Percentiles rank a stretch among this genome's conserved stretches.
These are phyloP conservation scores for Rhynchonema sp. DNA, from an alignment of 2,888 invertebrate species.

Conservation along the genomic window DNA sequence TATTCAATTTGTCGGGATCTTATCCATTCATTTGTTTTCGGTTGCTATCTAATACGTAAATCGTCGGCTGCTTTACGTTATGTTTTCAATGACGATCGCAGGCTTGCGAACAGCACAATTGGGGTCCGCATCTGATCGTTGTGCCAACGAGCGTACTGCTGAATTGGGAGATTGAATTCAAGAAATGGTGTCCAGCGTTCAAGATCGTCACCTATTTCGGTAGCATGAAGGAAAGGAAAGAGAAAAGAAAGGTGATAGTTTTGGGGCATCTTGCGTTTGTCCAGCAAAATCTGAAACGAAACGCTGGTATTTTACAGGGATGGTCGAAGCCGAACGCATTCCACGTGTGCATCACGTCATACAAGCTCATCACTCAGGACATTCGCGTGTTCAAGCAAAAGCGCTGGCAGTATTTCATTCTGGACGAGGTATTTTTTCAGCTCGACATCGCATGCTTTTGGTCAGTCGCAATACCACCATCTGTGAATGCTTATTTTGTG, in stretches of 20 bases:
- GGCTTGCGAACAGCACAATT: conserved; percentile 73
- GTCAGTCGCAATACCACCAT: not conserved
- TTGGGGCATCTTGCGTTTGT: too few relatives aligned
- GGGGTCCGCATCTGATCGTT: conserved; percentile 96
- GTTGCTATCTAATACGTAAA: too few relatives aligned
- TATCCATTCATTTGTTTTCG: too few relatives aligned
- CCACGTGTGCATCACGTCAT: conserved; percentile 42
- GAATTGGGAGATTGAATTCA: conserved; percentile 99
- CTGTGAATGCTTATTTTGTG: not conserved
- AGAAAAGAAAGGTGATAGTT: conserved; percentile 36
- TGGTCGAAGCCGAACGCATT: conserved; percentile 98
- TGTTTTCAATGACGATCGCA: too few relatives aligned
- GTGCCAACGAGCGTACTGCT: conserved; percentile 98
- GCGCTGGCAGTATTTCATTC: conserved; percentile 90
- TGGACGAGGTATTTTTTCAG: conserved; percentile 47
- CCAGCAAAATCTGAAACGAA: not conserved
- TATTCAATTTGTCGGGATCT: too few relatives aligned
- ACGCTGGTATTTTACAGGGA: conserved; percentile 35
- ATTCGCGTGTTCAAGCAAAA: conserved; percentile 89
- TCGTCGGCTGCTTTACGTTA: too few relatives aligned
- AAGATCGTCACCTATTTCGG: conserved; percentile 98
- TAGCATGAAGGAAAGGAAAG: conserved; percentile 64
- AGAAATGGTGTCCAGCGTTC: conserved; percentile 98
- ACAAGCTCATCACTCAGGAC: conserved; percentile 75
- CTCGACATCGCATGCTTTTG: not conserved